Evolutionary conservation across 2,888 invertebrate species (phyloP), one percentile per base, ranked within the genome.

Genomic region (Mylabris sibirica): DNA sequence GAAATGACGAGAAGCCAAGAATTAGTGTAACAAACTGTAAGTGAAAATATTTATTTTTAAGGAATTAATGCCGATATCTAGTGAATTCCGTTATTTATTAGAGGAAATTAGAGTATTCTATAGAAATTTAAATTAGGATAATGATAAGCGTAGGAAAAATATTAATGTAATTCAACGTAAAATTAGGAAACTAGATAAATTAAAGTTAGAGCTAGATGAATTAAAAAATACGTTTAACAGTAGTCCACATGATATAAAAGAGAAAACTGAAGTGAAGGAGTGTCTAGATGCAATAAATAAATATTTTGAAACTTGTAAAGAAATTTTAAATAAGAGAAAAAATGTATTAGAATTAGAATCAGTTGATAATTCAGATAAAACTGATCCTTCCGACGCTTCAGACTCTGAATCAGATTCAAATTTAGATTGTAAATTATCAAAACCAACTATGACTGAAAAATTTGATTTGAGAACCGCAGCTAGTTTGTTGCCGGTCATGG

Each of bases 381-480:
- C 26, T 59, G 12, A 4, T 4, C 3, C 11, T 4, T 12, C 12
- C n/a, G n/a, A 12, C 1, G n/a, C n/a, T 14, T 17, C 20, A n/a
- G 20, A n/a, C 8, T 20, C 20, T 20, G 20, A n/a, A 53, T 4
- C 35, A 59, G 24, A 30, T 11, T 57, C 57, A 64, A 35, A 34
- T 59, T 24, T 14, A 34, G 59, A 30, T 59, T 26, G 1, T 22
- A 30, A 62, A 53, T 3, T 12, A 3, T 22, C 44, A 22, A 20
- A 12, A 14, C 17, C 11, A 38, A 60, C 57, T 6, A 74, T 71
- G 65, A 53, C 57, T 17, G 67, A 68, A 63, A 74, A 72, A 70
- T 74, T 77, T 70, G 71, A 74, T 64, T 66, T 76, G 38, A 69
- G 64, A 65, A 73, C 68, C 9, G 76, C 75, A 35, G 49, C 72